These are phyloP conservation scores for Sebastes umbrosus DNA, from an alignment of 2,797 vertebrate species.

Conservation along the genomic window DNA sequence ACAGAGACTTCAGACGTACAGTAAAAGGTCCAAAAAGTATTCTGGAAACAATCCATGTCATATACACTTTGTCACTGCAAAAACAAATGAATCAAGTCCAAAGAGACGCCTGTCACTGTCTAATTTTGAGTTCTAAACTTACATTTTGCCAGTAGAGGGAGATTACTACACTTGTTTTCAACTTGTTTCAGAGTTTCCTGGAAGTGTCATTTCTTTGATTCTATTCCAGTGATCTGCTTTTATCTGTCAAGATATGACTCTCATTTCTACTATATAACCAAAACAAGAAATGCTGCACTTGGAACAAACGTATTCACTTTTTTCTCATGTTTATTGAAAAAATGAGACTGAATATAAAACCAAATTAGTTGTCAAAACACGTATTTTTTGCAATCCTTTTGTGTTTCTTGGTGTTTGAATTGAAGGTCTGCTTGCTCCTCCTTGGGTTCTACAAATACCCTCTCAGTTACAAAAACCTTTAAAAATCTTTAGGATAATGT, in stretches of 20 bases:
- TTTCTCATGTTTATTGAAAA: background rate
- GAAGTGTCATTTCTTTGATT: background rate
- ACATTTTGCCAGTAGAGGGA: background rate
- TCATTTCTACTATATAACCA: background rate
- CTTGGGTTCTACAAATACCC: background rate
- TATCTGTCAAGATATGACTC: background rate
- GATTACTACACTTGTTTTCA: background rate
- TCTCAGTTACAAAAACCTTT: background rate
- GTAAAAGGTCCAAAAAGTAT: background rate
- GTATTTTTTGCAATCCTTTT: background rate
- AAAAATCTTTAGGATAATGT: background rate
- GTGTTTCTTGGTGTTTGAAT: background rate
- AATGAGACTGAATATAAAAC: background rate
- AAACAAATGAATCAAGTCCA: background rate
- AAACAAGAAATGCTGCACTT: background rate
- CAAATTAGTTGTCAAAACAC: background rate
- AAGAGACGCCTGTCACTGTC: background rate
- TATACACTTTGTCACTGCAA: background rate
- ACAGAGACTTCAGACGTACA: background rate
- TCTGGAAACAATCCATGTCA: background rate
- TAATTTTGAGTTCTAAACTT: background rate
- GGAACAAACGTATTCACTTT: background rate
- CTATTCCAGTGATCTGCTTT: background rate
- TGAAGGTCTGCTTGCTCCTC: background rate
- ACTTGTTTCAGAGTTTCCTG: background rate